A percentile compares a stretch with the other conserved stretches of the same genome.
Conservation (phyloP, 1,140 invertebrate genomes). For the Aricia agestis region DNA sequence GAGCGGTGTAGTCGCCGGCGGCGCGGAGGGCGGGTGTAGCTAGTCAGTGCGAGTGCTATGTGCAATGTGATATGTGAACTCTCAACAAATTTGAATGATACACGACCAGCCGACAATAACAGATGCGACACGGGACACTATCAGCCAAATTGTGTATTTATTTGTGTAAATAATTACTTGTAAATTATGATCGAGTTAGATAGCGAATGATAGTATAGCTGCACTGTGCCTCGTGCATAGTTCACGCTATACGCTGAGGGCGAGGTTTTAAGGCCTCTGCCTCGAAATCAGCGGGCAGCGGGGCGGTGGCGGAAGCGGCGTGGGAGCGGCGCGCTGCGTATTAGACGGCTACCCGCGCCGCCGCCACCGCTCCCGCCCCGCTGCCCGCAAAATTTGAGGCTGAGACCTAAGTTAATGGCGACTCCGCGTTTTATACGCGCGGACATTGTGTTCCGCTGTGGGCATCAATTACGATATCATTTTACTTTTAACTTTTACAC, state of each 20-base stretch:
- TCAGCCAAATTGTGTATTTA: constrained; percentile 70
- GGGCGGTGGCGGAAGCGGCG: no score
- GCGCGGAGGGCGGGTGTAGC: constrained; percentile 28
- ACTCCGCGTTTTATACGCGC: no score
- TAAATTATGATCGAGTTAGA: constrained; percentile 65
- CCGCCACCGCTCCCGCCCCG: no score
- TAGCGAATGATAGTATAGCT: constrained; percentile 49
- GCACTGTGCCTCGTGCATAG: background rate
- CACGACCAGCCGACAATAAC: constrained; percentile 7
- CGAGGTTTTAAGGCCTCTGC: no score
- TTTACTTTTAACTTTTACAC: constrained; percentile 11
- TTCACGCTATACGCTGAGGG: constrained; percentile 28
- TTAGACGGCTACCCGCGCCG: no score
- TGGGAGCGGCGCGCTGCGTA: no score
- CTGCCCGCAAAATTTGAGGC: no score
- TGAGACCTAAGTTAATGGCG: no score
- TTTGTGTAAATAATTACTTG: constrained; percentile 65
- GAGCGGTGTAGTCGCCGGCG: background rate
- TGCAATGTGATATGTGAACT: constrained; percentile 28
- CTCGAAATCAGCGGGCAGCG: no score
- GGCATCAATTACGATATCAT: constrained; percentile 13
- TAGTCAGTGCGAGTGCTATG: constrained; percentile 50
- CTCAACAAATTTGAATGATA: constrained; percentile 38
- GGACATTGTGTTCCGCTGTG: constrained; percentile 20
- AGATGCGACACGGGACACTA: constrained; percentile 29